Conservation (phyloP, 2,113 vertebrate species). For the Okapia johnstoni region DNA sequence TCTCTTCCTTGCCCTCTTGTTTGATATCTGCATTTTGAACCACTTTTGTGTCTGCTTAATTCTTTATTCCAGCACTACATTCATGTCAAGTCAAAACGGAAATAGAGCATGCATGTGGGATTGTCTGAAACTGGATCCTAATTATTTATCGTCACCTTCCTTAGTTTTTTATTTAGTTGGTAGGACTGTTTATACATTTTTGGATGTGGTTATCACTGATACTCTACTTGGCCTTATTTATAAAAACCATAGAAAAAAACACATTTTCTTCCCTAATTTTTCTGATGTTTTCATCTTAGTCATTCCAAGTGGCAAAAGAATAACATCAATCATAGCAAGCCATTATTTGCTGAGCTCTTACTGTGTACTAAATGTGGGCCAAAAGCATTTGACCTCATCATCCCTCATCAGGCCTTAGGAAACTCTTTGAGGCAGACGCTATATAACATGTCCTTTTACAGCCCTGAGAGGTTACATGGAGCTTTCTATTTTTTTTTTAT, state of each 20-base stretch:
- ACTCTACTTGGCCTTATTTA: not conserved
- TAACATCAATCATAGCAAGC: not conserved
- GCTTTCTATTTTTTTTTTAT: too few species aligned
- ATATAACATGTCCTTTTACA: not conserved
- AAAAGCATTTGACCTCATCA: not conserved
- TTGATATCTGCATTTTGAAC: not conserved
- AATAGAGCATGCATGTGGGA: not conserved
- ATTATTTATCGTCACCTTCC: slow-evolving; percentile 45
- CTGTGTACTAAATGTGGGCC: not conserved
- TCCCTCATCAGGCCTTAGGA: not conserved
- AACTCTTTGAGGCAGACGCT: not conserved
- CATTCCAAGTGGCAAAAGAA: not conserved
- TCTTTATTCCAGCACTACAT: not conserved
- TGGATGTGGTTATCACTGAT: not conserved
- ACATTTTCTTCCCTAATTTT: not conserved
- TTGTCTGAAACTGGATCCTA: slow-evolving; percentile 21
- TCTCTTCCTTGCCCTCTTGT: not conserved
- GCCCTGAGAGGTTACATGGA: not conserved
- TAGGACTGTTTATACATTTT: slow-evolving; percentile 22
- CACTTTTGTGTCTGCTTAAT: not conserved
- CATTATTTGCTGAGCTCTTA: not conserved
- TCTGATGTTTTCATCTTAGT: not conserved
- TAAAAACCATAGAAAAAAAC: not conserved
- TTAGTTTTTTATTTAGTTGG: not conserved
- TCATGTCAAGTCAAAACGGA: not conserved